Conservation (phyloP, 2,888 invertebrate species). For the Amphipyra tragopoginis region DNA sequence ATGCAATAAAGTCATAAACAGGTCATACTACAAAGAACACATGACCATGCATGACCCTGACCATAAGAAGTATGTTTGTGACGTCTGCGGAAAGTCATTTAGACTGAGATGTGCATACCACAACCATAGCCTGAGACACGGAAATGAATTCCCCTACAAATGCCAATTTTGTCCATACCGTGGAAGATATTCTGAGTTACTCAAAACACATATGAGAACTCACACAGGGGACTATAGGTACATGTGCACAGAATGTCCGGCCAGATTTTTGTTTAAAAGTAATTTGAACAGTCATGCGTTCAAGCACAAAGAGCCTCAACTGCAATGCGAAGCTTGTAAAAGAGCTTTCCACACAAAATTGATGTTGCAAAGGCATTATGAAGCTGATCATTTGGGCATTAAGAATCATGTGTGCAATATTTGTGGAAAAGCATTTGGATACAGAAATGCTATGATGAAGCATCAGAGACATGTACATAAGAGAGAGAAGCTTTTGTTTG, state of each 20-base stretch:
- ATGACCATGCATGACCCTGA: constrained; percentile 76
- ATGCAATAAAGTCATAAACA: constrained; percentile 70
- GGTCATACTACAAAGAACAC: constrained; percentile 75
- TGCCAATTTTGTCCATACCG: constrained; percentile 74
- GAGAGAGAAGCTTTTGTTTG: constrained; percentile 69
- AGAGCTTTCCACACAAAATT: constrained; percentile 73
- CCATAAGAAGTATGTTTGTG: constrained; percentile 75
- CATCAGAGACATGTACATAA: constrained; percentile 78
- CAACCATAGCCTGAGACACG: constrained; percentile 73
- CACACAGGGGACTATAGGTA: constrained; percentile 76
- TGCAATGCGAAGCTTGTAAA: constrained; percentile 75
- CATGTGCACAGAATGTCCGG: constrained; percentile 78
- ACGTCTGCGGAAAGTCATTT: constrained; percentile 77
- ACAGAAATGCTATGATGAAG: constrained; percentile 79
- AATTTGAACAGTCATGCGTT: constrained; percentile 77
- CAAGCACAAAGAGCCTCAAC: constrained; percentile 73
- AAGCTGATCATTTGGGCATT: constrained; percentile 76
- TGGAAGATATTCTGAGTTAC: constrained; percentile 70
- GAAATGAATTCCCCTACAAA: constrained; percentile 75
- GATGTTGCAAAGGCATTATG: constrained; percentile 70
- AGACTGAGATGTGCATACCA: constrained; percentile 73
- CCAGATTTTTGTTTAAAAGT: constrained; percentile 74
- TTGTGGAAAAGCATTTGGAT: constrained; percentile 80
- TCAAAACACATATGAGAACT: constrained; percentile 74
- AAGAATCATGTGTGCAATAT: constrained; percentile 77